A percentile compares a stretch with the other conserved stretches of the same genome.
Conservation (phyloP, 2,888 invertebrate species). For the Drosophila atripex region DNA sequence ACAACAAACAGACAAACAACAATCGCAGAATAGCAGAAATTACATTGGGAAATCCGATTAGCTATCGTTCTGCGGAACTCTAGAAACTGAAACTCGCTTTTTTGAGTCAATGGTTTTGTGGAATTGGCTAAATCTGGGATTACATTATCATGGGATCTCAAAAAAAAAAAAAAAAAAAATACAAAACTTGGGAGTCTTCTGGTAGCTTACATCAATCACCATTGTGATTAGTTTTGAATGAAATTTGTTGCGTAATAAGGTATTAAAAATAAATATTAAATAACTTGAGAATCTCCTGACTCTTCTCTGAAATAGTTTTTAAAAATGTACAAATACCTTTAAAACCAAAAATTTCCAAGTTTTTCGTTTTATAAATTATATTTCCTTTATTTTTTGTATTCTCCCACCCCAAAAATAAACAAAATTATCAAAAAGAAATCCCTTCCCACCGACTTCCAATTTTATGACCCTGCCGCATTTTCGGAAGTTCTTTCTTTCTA, state of each 20-base stretch:
- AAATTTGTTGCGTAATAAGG: not conserved
- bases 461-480: conserved; percentile 33
- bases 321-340: too few relatives aligned
- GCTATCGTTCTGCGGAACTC: conserved; percentile 61
- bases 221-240: not conserved
- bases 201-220: not conserved
- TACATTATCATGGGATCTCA: conserved; percentile 33
- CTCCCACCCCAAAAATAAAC: conserved; percentile 1
- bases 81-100: conserved; percentile 39
- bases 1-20: conserved; percentile 37
- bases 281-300: too few relatives aligned
- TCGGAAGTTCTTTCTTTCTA: conserved; percentile 60
- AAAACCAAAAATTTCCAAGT: not conserved
- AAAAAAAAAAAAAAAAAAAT: not conserved
- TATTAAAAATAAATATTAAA: too few relatives aligned
- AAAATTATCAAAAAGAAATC: conserved; percentile 9
- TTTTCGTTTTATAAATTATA: not conserved
- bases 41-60: conserved; percentile 62
- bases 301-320: too few relatives aligned
- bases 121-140: conserved; percentile 36
- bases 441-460: conserved; percentile 30
- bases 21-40: conserved; percentile 62
- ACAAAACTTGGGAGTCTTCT: not conserved
- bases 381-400: not conserved
- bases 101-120: conserved; percentile 45